Evolutionary conservation across 1,140 invertebrate species (phyloP), one percentile per base, ranked within the genome.

Genomic region (Archivesica marissinica): DNA sequence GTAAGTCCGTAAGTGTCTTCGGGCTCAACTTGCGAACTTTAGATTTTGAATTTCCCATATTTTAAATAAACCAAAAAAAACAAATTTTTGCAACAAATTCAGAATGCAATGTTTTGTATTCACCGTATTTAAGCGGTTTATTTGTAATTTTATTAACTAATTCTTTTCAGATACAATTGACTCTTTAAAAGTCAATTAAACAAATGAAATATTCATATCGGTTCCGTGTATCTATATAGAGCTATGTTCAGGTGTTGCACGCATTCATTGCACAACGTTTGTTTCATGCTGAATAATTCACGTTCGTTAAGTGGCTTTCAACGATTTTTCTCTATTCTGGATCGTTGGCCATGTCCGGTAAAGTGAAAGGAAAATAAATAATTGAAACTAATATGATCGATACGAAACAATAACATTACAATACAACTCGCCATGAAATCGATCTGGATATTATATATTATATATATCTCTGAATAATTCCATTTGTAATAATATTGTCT

Each of bases 1-100:
- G 84, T 15, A 87, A 64, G 11, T 89, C 88, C 17, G 81, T 41
- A 9, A 89, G 61, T 0, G 86, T 85, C 54, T 59, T 84, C 2
- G 88, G 88, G 30, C 66, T 77, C 30, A 85, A 15, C 35, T 72
- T 52, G 33, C 61, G 11, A 6, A 85, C 75, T 39, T 77, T 85
- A 15, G 44, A 68, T n/a, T 68, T 66, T 0, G 54, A 64, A 28
- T 38, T 41, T 50, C 82, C 82, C 82, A 85, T 85, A 44, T 44
- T 44, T 44, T 44, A 44, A 17, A 44, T 44, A 44, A 44, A 9
- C 41, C 41, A 44, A 44, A 44, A 44, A 7, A 44, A 44, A 44
- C 7, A n/a, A n/a, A n/a, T n/a, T n/a, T n/a, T n/a, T n/a, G n/a
- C n/a, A n/a, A n/a, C n/a, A n/a, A n/a, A n/a, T n/a, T n/a, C n/a